Evolutionary conservation across 1,140 invertebrate genomes (phyloP), one percentile per base, ranked within the genome.

Genomic region (Teleogryllus occipitalis): DNA sequence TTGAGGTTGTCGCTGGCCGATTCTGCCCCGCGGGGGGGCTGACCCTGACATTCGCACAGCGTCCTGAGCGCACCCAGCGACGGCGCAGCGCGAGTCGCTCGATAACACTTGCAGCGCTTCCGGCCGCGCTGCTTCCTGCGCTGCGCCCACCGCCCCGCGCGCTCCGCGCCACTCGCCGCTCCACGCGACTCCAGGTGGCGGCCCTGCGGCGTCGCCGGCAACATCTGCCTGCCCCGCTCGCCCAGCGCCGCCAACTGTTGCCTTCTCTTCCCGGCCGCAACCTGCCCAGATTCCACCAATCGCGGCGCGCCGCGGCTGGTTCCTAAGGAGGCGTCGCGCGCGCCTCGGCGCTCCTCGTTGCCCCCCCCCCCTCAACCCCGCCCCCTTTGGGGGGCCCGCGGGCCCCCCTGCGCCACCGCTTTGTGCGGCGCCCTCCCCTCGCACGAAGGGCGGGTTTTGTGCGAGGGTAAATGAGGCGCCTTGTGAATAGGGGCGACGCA

Each of bases 251-350:
- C 54, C 54, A 65, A 65, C 54, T 65, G 54, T 65, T 65, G 54
- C 54, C 54, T 65, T 10, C 54, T 65, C 27, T 39, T 39, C 27
- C 27, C 27, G 27, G 54, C 54, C 54, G 18, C 54, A 65, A 65
- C 54, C 54, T 65, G 54, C 54, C 54, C 54, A 65, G 54, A 65
- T 65, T 65, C 54, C 54, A 65, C 54, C 54, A 65, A 65, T 65
- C 54, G 54, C 54, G 18, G 54, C 10, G 54, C 54, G 18, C 10
- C 10, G 54, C 54, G 18, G 54, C 54, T 3, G 18, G 10, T 7
- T 18, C 10, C 54, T 65, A 65, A 65, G 27, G 18, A 1, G 54
- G 2, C 2, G 54, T 65, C 10, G 54, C 10, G 54, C 27, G 1
- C 27, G 27, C 27, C 27, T 39, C n/a, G n/a, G n/a, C n/a, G 49